A percentile compares a stretch with the other conserved stretches of the same genome.
Conservation (phyloP, 2,797 vertebrate genomes). For the Coracias cyanogaster region DNA sequence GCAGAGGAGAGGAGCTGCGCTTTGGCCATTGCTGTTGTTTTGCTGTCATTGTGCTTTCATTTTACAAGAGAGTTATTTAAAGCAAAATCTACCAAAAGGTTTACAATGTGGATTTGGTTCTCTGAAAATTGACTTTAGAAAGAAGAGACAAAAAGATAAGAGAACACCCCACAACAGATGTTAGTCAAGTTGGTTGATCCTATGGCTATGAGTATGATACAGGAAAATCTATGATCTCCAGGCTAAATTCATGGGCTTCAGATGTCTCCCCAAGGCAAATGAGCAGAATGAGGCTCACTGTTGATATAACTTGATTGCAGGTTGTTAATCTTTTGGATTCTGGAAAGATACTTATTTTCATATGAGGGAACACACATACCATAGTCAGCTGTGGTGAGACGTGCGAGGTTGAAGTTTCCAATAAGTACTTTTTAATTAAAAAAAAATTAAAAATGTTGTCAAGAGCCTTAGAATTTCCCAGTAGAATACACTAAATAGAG, state of each 20-base stretch:
- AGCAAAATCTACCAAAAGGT: background rate
- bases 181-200: background rate
- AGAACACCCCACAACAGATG: background rate
- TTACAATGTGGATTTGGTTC: background rate
- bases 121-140: background rate
- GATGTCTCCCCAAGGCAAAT: background rate
- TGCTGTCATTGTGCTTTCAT: background rate
- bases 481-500: background rate
- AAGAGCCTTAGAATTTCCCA: background rate
- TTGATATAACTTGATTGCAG: background rate
- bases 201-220: background rate
- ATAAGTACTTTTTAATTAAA: background rate
- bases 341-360: background rate
- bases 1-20: background rate
- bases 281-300: background rate
- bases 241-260: background rate
- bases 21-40: background rate
- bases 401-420: background rate
- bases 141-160: background rate
- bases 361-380: background rate
- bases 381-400: background rate
- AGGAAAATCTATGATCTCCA: background rate
- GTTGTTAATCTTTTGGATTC: background rate
- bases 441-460: background rate
- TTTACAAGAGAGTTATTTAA: background rate